Conservation (phyloP, 2,797 vertebrate genomes). For the Dermochelys coriacea region DNA sequence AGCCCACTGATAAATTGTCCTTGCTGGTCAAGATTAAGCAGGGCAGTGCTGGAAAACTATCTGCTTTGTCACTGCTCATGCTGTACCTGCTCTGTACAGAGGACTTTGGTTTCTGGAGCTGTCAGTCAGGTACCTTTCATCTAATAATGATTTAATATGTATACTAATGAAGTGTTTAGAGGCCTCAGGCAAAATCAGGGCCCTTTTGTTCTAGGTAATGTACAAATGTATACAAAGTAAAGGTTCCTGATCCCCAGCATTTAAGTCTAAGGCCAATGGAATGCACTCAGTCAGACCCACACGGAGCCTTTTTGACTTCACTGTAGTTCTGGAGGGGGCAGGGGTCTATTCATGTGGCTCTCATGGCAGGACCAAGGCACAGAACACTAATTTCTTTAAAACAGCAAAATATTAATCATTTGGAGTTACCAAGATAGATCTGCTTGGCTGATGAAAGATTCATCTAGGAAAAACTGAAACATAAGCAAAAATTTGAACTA, state of each 20-base stretch:
- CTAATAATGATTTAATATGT: not conserved
- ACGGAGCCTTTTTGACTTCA: not conserved
- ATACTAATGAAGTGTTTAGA: not conserved
- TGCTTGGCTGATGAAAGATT: not conserved
- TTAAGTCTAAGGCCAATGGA: not conserved
- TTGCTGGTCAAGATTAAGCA: not conserved
- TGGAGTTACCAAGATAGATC: not conserved
- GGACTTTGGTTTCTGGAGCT: not conserved
- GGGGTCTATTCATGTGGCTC: not conserved
- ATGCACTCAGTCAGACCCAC: rapidly evolving
- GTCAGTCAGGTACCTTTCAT: not conserved
- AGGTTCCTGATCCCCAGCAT: not conserved
- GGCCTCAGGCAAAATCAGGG: not conserved
- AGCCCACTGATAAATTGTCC: not conserved
- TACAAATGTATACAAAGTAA: not conserved
- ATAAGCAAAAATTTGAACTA: not conserved
- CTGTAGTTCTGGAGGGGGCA: rapidly evolving
- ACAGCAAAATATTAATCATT: not conserved
- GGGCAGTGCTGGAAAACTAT: not conserved
- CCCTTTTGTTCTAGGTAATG: not conserved
- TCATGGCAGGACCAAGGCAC: too few species aligned
- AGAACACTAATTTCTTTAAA: rapidly evolving
- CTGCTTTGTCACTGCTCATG: rapidly evolving
- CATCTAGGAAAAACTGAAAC: not conserved
- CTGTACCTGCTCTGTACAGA: rapidly evolving